These are phyloP conservation scores for Siniperca scherzeri DNA, from an alignment of 2,797 vertebrate genomes.

Conservation along the genomic window DNA sequence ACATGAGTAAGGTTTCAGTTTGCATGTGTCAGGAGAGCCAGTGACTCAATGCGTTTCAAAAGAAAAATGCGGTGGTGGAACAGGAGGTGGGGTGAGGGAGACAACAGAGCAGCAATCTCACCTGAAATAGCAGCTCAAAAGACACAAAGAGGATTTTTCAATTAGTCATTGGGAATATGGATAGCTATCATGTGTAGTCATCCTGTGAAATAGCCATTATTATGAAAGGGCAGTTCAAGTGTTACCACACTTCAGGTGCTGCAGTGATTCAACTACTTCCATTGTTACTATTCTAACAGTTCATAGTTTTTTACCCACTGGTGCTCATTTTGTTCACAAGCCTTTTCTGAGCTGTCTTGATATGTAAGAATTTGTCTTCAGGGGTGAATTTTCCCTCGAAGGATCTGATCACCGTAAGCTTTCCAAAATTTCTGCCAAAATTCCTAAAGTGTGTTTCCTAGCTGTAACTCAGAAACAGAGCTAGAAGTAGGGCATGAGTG, in stretches of 20 bases:
- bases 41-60: slow-evolving; percentile 46
- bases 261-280: slow-evolving; percentile 7
- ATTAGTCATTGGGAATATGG: slow-evolving; percentile 49
- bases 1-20: slow-evolving; percentile 55
- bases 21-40: slow-evolving; percentile 54
- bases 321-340: slow-evolving; percentile 12
- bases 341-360: slow-evolving; percentile 26
- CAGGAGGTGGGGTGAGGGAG: slow-evolving; percentile 21
- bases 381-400: slow-evolving; percentile 51
- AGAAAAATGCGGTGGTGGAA: slow-evolving; percentile 27
- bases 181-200: slow-evolving; percentile 43
- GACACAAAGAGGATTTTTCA: slow-evolving; percentile 20
- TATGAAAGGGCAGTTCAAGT: slow-evolving; percentile 16
- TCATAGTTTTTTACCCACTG: neutral
- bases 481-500: slow-evolving; percentile 72
- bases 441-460: slow-evolving; percentile 64
- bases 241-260: slow-evolving; percentile 4
- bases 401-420: slow-evolving; percentile 52
- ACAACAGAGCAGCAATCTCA: slow-evolving; percentile 38
- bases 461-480: slow-evolving; percentile 65
- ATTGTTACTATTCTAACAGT: slow-evolving; percentile 22
- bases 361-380: slow-evolving; percentile 26
- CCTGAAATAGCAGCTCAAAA: slow-evolving; percentile 59
- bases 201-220: slow-evolving; percentile 34
- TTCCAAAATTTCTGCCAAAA: slow-evolving; percentile 70